A percentile compares a stretch with the other conserved stretches of the same genome.
Conservation (phyloP, 2,888 invertebrate genomes). For the Morpho helenor region DNA sequence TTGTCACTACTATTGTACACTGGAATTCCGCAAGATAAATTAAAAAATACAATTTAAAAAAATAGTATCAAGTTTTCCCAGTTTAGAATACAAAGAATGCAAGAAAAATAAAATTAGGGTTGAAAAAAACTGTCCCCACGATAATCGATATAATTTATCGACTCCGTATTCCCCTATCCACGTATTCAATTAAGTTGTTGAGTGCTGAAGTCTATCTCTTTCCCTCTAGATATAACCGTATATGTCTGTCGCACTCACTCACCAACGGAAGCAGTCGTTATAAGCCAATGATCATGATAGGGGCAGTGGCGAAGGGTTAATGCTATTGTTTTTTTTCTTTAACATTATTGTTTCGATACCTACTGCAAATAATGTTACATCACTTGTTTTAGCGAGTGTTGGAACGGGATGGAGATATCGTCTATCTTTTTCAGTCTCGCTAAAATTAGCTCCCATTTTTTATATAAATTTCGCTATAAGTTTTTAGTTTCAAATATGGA, state of each 20-base stretch:
- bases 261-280: constrained; percentile 63
- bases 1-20: too few species aligned
- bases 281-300: constrained; percentile 63
- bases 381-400: constrained; percentile 6
- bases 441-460: too few species aligned
- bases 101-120: constrained; percentile 4
- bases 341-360: constrained; percentile 17
- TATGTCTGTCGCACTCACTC: constrained; percentile 38
- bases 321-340: constrained; percentile 27
- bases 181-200: constrained; percentile 72
- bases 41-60: too few species aligned
- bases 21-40: too few species aligned
- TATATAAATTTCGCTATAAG: too few species aligned
- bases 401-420: background rate
- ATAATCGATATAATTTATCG: constrained; percentile 35
- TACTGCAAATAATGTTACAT: constrained; percentile 8
- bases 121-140: constrained; percentile 4
- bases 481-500: too few species aligned
- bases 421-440: background rate
- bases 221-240: constrained; percentile 23
- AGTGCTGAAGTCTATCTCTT: constrained; percentile 37
- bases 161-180: constrained; percentile 38
- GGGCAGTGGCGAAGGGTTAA: constrained; percentile 38
- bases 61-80: too few species aligned
- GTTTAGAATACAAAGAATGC: too few species aligned